These are phyloP conservation scores for Callionymus lyra DNA, from an alignment of 2,113 vertebrate genomes.

Conservation along the genomic window DNA sequence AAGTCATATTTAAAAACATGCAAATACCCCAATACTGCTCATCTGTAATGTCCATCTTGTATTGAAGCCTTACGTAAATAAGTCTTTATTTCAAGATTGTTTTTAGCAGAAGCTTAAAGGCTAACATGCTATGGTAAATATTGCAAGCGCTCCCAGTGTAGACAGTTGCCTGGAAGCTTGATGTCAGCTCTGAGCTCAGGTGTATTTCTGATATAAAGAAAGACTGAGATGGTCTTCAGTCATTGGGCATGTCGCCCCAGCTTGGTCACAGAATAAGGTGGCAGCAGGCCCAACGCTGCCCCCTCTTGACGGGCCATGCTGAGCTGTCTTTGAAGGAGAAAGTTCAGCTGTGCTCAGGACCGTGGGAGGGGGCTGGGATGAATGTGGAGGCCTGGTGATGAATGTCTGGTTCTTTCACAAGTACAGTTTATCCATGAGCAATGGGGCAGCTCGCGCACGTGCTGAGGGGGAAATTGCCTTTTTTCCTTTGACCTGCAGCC, in stretches of 20 bases:
- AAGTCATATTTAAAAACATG: no score
- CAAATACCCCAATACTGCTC: no score
- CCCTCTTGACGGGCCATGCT: conserved; percentile 35
- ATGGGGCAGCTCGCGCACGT: conserved; percentile 40
- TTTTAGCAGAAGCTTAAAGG: no score
- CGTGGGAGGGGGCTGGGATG: conserved; percentile 13
- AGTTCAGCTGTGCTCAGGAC: conserved; percentile 27
- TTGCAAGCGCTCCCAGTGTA: no score
- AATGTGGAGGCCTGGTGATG: conserved; percentile 47
- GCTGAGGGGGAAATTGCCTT: conserved; percentile 54
- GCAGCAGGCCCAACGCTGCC: conserved; percentile 24
- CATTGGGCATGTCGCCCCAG: conserved; percentile 40
- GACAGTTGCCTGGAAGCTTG: no score
- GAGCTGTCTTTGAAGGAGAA: conserved; percentile 43
- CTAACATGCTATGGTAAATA: no score
- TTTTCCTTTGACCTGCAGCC: conserved; percentile 51
- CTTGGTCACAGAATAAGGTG: conserved; percentile 48
- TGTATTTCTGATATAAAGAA: conserved; percentile 42
- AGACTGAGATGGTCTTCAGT: conserved; percentile 35
- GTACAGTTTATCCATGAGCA: conserved; percentile 61
- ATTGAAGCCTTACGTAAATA: no score
- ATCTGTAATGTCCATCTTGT: no score
- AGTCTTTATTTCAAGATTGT: no score
- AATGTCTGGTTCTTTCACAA: conserved; percentile 52
- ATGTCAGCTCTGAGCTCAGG: conserved; percentile 32